A percentile compares a stretch with the other conserved stretches of the same genome.
Evolutionary conservation across 2,888 invertebrate species (phyloP).

Genomic region (Podabrus alpinus): DNA sequence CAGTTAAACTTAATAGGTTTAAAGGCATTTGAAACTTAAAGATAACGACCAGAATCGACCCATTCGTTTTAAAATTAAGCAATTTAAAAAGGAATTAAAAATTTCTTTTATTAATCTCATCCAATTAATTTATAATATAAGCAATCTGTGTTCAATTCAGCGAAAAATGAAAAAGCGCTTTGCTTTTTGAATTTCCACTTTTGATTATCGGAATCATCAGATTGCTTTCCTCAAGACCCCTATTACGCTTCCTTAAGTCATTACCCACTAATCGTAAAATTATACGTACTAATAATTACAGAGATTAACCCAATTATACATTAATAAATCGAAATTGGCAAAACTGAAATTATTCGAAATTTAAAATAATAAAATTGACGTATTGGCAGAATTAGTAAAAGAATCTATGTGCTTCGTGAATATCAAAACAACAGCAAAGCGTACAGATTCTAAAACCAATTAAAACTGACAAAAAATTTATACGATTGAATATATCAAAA

Average conservation of each 20-base stretch:
- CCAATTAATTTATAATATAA: not conserved
- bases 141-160: not conserved
- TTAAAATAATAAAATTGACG: not conserved
- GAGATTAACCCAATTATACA: not conserved
- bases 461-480: not conserved
- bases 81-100: too few relatives aligned
- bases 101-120: not conserved
- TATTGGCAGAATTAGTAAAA: slow-evolving; percentile 46
- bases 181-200: not conserved
- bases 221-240: not conserved
- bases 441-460: slow-evolving; percentile 61
- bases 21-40: too few relatives aligned
- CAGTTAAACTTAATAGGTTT: too few relatives aligned
- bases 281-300: not conserved
- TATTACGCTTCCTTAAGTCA: not conserved
- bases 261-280: not conserved
- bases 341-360: not conserved
- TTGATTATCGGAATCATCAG: not conserved
- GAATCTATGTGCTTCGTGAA: slow-evolving; percentile 60
- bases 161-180: not conserved
- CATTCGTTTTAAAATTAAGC: too few relatives aligned
- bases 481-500: not conserved
- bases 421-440: slow-evolving; percentile 57
- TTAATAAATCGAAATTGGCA: not conserved
- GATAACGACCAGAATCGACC: too few relatives aligned